Percentiles rank a stretch among this genome's conserved stretches.
phyloP scores from a whole-genome alignment of 2,113 vertebrate species.

The Notechis scutatus region DNA sequence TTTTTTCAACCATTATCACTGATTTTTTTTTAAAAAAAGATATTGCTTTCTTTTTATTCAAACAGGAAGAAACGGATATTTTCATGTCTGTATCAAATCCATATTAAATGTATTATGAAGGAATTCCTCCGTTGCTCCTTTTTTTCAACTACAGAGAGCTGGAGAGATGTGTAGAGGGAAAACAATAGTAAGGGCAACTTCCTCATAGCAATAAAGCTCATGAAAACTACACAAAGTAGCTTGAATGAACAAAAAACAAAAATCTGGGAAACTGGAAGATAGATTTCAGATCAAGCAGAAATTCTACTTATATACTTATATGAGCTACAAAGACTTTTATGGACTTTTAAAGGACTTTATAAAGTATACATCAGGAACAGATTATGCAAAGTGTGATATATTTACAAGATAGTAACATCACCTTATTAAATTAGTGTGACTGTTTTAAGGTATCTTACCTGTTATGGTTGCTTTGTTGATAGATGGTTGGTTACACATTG shows the following conservation, averaged over 20 bases:
- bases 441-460: slow-evolving; percentile 72
- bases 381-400: neutral
- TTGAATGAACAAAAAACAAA: neutral
- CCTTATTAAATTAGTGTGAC: neutral
- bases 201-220: neutral
- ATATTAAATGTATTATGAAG: neutral
- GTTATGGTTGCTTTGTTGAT: slow-evolving; percentile 96
- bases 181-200: neutral
- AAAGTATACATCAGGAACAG: neutral
- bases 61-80: neutral
- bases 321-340: neutral
- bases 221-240: neutral
- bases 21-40: neutral
- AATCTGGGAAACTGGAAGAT: neutral
- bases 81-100: neutral
- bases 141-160: neutral
- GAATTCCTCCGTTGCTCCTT: neutral
- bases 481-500: slow-evolving; percentile 96
- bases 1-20: neutral
- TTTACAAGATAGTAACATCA: neutral
- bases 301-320: neutral
- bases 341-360: neutral
- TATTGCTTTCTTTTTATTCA: neutral
- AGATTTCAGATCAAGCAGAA: neutral
- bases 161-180: neutral